Percentiles rank a stretch among this genome's conserved stretches.
These are phyloP conservation scores for Morpho achilles DNA, from an alignment of 2,888 invertebrate genomes.

Conservation along the genomic window DNA sequence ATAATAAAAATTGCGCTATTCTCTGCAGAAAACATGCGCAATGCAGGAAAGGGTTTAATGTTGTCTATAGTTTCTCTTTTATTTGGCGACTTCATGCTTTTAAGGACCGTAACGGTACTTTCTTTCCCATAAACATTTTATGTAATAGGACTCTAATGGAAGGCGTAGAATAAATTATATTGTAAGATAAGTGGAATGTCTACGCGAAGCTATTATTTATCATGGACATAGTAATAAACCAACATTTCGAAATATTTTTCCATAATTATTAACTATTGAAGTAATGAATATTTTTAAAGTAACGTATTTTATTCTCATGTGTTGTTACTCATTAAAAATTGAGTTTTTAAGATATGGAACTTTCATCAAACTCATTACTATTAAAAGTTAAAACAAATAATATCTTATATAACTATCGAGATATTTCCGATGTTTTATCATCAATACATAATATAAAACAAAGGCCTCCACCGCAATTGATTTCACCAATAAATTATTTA, in stretches of 20 bases:
- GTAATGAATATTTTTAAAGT: not conserved
- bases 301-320: not conserved
- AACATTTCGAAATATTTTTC: conserved; percentile 34
- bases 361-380: too few relatives aligned
- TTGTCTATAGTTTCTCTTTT: conserved; percentile 61
- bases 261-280: not conserved
- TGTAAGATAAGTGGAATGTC: conserved; percentile 55
- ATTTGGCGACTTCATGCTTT: conserved; percentile 40
- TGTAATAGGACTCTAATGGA: conserved; percentile 48
- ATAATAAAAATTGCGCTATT: conserved; percentile 73
- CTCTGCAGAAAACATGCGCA: conserved; percentile 63
- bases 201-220: conserved; percentile 45
- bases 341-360: too few relatives aligned
- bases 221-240: conserved; percentile 28
- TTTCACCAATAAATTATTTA: too few relatives aligned
- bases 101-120: conserved; percentile 63
- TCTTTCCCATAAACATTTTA: conserved; percentile 49
- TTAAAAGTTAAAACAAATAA: too few relatives aligned
- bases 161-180: conserved; percentile 36
- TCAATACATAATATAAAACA: too few relatives aligned
- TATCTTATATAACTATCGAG: too few relatives aligned
- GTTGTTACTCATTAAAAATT: too few relatives aligned
- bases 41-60: conserved; percentile 65
- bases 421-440: too few relatives aligned
- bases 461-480: too few relatives aligned